A percentile compares a stretch with the other conserved stretches of the same genome.
phyloP scores from a whole-genome alignment of 2,797 vertebrate species.

The Pachyuromys duprasi region DNA sequence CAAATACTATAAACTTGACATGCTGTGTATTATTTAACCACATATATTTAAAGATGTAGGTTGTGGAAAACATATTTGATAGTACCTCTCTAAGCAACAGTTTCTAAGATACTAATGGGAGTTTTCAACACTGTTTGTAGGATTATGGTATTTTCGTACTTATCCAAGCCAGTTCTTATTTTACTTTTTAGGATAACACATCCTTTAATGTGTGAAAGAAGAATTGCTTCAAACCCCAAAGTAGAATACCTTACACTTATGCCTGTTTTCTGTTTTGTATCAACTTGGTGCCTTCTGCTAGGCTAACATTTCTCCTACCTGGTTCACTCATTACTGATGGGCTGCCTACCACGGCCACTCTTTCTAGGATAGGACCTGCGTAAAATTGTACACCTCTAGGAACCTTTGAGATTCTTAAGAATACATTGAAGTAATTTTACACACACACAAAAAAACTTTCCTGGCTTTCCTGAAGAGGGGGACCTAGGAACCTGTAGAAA shows the following conservation, averaged over 20 bases:
- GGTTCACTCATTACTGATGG: neutral
- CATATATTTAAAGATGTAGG: conserved; percentile 29
- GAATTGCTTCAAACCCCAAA: neutral
- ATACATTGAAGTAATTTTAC: neutral
- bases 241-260: neutral
- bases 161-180: neutral
- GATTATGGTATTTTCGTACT: conserved; percentile 1
- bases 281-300: neutral
- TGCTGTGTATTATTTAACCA: neutral
- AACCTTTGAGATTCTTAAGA: conserved; percentile 24
- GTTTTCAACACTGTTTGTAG: neutral
- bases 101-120: conserved; percentile 37
- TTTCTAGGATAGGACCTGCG: neutral
- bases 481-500: neutral
- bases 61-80: neutral
- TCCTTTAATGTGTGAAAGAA: conserved; percentile 3
- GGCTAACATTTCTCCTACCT: neutral
- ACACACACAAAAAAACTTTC: conserved; percentile 41
- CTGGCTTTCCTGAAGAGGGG: neutral
- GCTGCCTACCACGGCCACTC: neutral
- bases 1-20: neutral
- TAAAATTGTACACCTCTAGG: neutral
- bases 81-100: neutral
- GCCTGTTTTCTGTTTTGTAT: neutral
- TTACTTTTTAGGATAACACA: neutral